Base-by-base conservation (phyloP, 2,797 vertebrate species). In the Propithecus deckenii region DNA sequence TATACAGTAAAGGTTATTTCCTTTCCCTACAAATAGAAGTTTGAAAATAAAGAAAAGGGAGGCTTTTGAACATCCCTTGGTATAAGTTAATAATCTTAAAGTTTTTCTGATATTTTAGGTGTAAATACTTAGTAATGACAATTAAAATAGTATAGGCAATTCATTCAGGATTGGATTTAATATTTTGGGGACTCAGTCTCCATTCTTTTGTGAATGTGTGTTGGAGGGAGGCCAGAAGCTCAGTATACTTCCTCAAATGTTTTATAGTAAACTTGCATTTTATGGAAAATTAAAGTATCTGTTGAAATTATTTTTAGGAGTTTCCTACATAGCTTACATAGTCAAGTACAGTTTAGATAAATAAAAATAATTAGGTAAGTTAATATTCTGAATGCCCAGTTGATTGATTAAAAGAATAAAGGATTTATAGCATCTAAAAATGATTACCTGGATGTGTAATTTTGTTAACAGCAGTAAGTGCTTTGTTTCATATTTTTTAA, bases 1-100 rank as follows among this genome's bases (percentile, higher is more conserved):
- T 98, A 98, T 98, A 99, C 99, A 98, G 99, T 98, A 99, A 99
- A 99, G 99, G 99, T 98, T 99, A 98, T 99, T 99, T 98, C 98
- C 99, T 97, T 98, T 98, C 95, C 98, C 98, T 99, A 98, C 95
- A 98, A 98, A 98, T 95, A 98, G 96, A 99, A 99, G 90, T 98
- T 99, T 91, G 76, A 97, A 98, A 98, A 98, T 97, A 98, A 97
- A 98, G 94, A 95, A 97, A 98, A 98, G 80, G 93, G 84, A 97
- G 87, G 94, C 41, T 92, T 96, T 91, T 94, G 90, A 95, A 94
- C 87, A 81, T 95, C 96, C 95, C 69, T 78, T 89, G 52, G 95
- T 67, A 63, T 96, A 97, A 98, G 93, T 79, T 89, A 97, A 95
- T 80, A 75, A 96, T 97, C 96, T 96, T 95, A 91, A 69, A 57